Evolutionary conservation across 2,888 invertebrate species (phyloP), one percentile per base, ranked within the genome.

Genomic region (Oligia latruncula): DNA sequence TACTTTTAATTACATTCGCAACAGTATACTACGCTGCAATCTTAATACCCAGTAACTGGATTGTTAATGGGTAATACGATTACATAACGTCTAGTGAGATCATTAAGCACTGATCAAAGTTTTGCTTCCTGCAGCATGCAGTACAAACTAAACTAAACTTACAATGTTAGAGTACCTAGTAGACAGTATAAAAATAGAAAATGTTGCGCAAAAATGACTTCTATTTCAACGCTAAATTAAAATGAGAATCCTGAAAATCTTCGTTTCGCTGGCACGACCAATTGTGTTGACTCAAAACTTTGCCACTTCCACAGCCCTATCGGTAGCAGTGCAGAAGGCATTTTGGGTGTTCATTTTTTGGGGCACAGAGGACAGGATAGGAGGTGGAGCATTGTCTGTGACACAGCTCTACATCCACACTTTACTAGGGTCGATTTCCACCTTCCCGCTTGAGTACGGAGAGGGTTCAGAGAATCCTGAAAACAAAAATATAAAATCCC

Each of bases 11-110:
- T 15, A 78, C 49, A 49, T 58, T 52, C 4, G 46, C 0, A 60
- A 52, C 40, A 67, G 4, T 46, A 35, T 29, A 43, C 29, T 29
- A 46, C 15, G 4, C 15, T 64, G 4, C 9, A 20, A 70, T 64
- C 20, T n/a, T n/a, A 11, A n/a, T 60, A 1, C 4, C n/a, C n/a
- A n/a, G 58, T 60, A n/a, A n/a, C 4, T 60, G n/a, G 58, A 9
- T 60, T n/a, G n/a, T 35, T 35, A 35, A 2, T 35, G 35, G 3
- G 35, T 35, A 35, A 35, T 35, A 35, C 35, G 35, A 35, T 35
- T 35, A 4, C 35, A 35, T 58, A 66, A 71, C 66, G 67, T 71
- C 23, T 49, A 49, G 9, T 71, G 35, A 35, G 17, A 52, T 78
- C 49, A 62, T 62, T 73, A 60, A 13, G 35, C 43, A 35, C 43